These are phyloP conservation scores for Aphidius gifuensis DNA, from an alignment of 1,140 invertebrate species.

Conservation along the genomic window DNA sequence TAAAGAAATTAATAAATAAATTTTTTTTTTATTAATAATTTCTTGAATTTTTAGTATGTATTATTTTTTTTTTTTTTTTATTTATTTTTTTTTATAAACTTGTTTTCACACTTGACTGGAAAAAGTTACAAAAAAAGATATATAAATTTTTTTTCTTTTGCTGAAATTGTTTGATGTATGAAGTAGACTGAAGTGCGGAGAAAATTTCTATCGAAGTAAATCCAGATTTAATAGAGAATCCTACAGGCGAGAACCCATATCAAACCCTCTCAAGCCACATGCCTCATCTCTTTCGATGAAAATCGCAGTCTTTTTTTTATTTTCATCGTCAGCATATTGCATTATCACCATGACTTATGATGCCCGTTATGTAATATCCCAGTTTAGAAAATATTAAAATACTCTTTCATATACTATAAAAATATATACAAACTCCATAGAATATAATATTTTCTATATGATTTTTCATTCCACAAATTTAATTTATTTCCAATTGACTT, in stretches of 20 bases:
- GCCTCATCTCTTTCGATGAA: conserved; percentile 14
- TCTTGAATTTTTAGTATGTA: too few species aligned
- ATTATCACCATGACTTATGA: conserved; percentile 24
- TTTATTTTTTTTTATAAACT: not conserved
- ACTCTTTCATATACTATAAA: not conserved
- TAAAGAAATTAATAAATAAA: too few species aligned
- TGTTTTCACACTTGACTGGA: not conserved
- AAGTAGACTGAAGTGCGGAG: not conserved
- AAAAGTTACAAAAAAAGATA: not conserved
- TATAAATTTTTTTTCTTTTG: conserved; percentile 12
- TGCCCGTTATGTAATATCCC: conserved; percentile 18
- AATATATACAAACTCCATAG: not conserved
- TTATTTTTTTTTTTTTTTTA: too few species aligned
- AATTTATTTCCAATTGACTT: too few species aligned
- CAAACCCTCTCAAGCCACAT: conserved; percentile 7
- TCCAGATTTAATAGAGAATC: conserved; percentile 27
- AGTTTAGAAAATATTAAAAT: not conserved
- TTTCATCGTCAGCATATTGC: conserved; percentile 26
- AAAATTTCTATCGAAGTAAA: conserved; percentile 18
- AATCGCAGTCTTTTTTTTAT: not conserved
- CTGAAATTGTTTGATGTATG: conserved; percentile 13
- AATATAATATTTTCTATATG: not conserved
- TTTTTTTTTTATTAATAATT: too few species aligned
- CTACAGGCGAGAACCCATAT: not conserved
- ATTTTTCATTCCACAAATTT: too few species aligned